Percentiles rank a stretch among this genome's conserved stretches.
These are phyloP conservation scores for Drosophila maculinotata DNA, from an alignment of 2,888 invertebrate species.

Conservation along the genomic window DNA sequence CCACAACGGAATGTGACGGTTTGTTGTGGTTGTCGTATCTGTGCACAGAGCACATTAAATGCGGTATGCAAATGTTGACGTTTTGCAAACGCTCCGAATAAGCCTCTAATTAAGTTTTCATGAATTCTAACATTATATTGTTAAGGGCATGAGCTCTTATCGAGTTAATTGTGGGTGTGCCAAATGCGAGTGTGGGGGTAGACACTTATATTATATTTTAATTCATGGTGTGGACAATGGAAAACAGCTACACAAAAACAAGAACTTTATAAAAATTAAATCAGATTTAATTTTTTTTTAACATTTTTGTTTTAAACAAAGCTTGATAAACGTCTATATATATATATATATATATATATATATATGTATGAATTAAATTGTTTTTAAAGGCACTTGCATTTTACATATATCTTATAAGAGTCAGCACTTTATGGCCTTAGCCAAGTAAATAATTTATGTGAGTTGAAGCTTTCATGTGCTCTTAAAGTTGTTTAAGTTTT, in stretches of 20 bases:
- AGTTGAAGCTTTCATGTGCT: background rate
- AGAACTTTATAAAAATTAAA: no score
- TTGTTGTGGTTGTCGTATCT: slow-evolving; percentile 63
- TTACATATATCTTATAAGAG: no score
- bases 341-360: no score
- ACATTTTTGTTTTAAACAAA: no score
- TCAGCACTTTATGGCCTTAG: no score
- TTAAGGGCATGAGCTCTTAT: slow-evolving; percentile 44
- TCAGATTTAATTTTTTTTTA: no score
- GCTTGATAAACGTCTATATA: no score
- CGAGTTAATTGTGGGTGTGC: slow-evolving; percentile 35
- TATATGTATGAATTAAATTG: no score
- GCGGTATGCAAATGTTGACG: slow-evolving; percentile 73
- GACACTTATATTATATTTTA: slow-evolving; percentile 23
- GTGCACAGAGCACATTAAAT: slow-evolving; percentile 66
- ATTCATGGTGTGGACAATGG: background rate
- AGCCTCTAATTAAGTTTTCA: slow-evolving; percentile 77
- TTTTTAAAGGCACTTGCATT: no score
- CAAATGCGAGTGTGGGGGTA: slow-evolving; percentile 9
- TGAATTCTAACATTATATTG: slow-evolving; percentile 60
- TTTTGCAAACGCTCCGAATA: slow-evolving; percentile 57
- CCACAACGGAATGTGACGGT: slow-evolving; percentile 16
- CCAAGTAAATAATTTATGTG: no score
- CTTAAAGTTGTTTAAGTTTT: no score
- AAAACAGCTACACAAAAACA: no score